phyloP scores from a whole-genome alignment of 1,140 invertebrate species.

The Zaprionus capensis region DNA sequence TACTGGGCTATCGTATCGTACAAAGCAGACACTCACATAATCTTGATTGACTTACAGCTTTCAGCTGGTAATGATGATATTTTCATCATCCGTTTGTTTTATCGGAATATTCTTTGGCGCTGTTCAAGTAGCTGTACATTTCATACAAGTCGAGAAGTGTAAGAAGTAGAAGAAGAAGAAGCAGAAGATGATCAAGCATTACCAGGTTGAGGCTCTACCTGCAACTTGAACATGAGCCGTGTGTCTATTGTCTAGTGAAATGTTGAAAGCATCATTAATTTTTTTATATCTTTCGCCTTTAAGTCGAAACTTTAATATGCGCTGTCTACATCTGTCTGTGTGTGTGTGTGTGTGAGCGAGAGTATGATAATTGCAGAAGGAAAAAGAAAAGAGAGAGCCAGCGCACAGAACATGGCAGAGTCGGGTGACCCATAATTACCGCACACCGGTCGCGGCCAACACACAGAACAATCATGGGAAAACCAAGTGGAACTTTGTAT shows the following conservation, averaged over 20 bases:
- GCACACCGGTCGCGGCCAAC: conserved; percentile 39
- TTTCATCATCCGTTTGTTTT: conserved; percentile 65
- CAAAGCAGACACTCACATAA: conserved; percentile 20
- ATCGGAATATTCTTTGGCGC: conserved; percentile 54
- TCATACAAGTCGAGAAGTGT: conserved; percentile 18
- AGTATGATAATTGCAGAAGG: conserved; percentile 75
- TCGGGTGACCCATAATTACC: conserved; percentile 78
- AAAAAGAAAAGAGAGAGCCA: conserved; percentile 56
- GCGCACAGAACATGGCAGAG: conserved; percentile 35
- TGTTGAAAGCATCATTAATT: conserved; percentile 81
- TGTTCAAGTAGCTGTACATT: conserved; percentile 71
- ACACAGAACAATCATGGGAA: conserved; percentile 78
- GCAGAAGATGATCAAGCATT: background rate
- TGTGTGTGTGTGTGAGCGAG: conserved; percentile 36
- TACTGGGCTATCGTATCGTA: conserved; percentile 19
- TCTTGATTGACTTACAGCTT: conserved; percentile 59
- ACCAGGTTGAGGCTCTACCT: conserved; percentile 32
- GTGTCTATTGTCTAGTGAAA: conserved; percentile 73
- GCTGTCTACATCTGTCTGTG: background rate
- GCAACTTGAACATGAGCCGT: conserved; percentile 36
- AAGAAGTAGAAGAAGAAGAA: conserved; percentile 2
- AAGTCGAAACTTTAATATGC: conserved; percentile 50
- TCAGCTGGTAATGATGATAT: conserved; percentile 55
- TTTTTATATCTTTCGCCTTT: conserved; percentile 56
- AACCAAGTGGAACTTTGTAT: conserved; percentile 52